A percentile compares a stretch with the other conserved stretches of the same genome.
phyloP scores from a whole-genome alignment of 1,140 invertebrate species.

The Ceratina japonica region DNA sequence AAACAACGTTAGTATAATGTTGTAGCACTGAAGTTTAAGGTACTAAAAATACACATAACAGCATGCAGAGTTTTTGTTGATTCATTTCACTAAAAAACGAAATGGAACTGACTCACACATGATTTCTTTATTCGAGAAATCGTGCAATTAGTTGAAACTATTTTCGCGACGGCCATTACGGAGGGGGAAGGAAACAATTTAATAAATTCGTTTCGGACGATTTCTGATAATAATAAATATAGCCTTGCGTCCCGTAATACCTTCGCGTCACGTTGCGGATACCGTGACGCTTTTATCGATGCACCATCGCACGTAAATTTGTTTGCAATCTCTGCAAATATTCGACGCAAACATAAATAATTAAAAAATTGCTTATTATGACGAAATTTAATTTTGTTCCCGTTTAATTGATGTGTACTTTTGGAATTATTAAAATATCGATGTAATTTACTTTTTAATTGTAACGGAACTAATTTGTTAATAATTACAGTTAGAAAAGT shows the following conservation, averaged over 20 bases:
- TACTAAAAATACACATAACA: no score
- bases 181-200: background rate
- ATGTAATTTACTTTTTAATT: no score
- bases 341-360: background rate
- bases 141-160: background rate
- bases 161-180: background rate
- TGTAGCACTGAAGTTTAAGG: no score
- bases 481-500: background rate
- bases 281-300: constrained; percentile 39
- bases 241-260: background rate
- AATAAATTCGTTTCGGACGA: constrained; percentile 41
- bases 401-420: no score
- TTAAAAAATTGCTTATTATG: no score
- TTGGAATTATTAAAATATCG: no score
- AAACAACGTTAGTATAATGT: background rate
- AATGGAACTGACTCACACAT: background rate
- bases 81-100: background rate
- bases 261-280: constrained; percentile 26
- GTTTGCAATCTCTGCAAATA: background rate
- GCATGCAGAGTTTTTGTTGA: no score
- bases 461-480: no score
- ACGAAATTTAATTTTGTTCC: no score
- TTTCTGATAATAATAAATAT: constrained; percentile 34
- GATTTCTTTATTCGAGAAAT: background rate
- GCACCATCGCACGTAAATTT: constrained; percentile 17